Evolutionary conservation across 2,113 vertebrate genomes (phyloP).

Genomic region (Ptyas mucosa): DNA sequence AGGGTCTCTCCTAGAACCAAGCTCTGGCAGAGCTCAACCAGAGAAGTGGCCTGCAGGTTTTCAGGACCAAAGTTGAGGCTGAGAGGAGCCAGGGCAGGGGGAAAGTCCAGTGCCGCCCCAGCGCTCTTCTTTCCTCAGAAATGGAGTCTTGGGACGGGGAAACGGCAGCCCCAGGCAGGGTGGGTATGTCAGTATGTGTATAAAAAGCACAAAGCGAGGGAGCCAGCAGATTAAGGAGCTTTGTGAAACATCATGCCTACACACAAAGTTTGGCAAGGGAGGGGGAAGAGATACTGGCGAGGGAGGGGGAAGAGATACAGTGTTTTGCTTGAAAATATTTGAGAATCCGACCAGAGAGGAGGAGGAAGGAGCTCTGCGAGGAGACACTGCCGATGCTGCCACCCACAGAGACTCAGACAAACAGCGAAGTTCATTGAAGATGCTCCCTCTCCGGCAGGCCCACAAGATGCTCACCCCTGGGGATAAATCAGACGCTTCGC

Average conservation of each 20-base stretch:
- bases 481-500: constrained; percentile 17
- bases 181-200: no score
- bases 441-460: neutral
- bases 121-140: no score
- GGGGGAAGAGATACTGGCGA: neutral
- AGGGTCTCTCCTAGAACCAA: neutral
- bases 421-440: neutral
- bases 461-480: neutral
- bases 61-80: no score
- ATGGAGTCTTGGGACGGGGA: no score
- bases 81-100: no score
- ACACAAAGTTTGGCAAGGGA: neutral
- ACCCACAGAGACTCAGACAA: neutral
- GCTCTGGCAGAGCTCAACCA: no score
- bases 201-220: no score
- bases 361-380: constrained; percentile 56
- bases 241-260: neutral
- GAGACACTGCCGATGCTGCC: neutral
- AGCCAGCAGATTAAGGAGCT: neutral
- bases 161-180: no score
- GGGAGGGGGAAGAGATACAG: no score
- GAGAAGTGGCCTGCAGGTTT: no score
- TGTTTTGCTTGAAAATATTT: neutral
- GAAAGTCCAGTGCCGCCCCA: no score
- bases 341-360: neutral